phyloP scores from a whole-genome alignment of 2,888 invertebrate genomes.

The Drosophila leonis region DNA sequence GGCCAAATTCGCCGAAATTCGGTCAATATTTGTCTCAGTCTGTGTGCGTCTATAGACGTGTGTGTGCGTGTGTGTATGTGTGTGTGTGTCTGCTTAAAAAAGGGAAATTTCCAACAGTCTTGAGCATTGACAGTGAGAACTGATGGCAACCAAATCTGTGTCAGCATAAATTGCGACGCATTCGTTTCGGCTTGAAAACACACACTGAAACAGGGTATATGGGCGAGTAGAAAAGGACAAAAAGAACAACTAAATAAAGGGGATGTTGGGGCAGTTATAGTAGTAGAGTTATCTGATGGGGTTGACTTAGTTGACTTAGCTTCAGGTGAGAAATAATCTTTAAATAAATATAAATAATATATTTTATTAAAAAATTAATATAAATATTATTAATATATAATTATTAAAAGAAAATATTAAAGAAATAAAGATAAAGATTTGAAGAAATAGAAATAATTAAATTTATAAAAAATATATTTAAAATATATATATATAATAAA shows the following conservation, averaged over 20 bases:
- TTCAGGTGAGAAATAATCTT: no score
- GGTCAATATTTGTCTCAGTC: conserved; percentile 71
- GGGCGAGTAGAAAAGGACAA: not conserved
- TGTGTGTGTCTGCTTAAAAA: conserved; percentile 28
- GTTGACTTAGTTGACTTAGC: not conserved
- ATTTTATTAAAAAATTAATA: not conserved
- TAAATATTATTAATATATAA: not conserved
- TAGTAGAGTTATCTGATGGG: not conserved
- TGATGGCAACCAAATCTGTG: conserved; percentile 46
- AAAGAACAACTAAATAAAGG: not conserved
- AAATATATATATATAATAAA: no score
- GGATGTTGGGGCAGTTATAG: not conserved
- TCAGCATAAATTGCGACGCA: conserved; percentile 57
- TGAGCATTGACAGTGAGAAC: conserved; percentile 30
- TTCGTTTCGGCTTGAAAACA: conserved; percentile 22
- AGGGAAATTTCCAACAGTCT: conserved; percentile 50
- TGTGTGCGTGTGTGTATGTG: conserved; percentile 13
- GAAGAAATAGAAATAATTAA: no score
- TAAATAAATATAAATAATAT: not conserved
- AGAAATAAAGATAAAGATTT: no score
- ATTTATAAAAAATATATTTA: no score
- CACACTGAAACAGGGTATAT: not conserved
- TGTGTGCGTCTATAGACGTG: conserved; percentile 10
- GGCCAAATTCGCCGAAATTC: conserved; percentile 66
- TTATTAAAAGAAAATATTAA: no score